A percentile compares a stretch with the other conserved stretches of the same genome.
These are phyloP conservation scores for Falco berigora DNA, from an alignment of 2,797 vertebrate genomes.

Conservation along the genomic window DNA sequence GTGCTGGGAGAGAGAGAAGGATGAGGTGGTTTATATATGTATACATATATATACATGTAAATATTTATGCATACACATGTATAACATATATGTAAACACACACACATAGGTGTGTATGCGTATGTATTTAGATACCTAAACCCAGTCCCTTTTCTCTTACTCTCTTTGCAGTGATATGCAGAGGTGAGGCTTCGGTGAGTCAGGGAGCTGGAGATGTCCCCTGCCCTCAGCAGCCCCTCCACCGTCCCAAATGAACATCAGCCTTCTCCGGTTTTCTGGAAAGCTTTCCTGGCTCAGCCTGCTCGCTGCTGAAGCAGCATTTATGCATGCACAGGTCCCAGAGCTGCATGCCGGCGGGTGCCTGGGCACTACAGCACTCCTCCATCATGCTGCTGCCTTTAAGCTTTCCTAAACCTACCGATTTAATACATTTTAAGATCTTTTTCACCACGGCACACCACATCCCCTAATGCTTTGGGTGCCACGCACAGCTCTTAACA, in stretches of 20 bases:
- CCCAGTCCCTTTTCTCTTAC: too few relatives aligned
- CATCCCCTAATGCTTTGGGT: neutral
- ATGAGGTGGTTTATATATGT: too few relatives aligned
- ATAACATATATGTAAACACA: too few relatives aligned
- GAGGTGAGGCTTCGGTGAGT: neutral
- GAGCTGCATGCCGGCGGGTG: rapidly evolving
- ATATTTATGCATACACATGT: too few relatives aligned
- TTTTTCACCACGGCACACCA: neutral
- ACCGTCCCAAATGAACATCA: rapidly evolving
- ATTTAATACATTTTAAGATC: neutral
- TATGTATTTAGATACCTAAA: neutral
- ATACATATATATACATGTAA: rapidly evolving
- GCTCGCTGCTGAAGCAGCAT: neutral
- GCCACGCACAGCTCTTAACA: neutral
- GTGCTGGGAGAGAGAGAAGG: too few relatives aligned
- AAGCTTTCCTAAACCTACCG: neutral
- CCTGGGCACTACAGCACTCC: neutral
- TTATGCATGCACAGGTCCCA: neutral
- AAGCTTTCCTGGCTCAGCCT: neutral
- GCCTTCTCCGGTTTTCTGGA: neutral
- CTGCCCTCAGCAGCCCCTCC: neutral
- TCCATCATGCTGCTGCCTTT: neutral
- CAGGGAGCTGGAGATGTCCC: neutral
- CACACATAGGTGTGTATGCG: too few relatives aligned
- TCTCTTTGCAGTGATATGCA: neutral